Conservation (phyloP, 2,113 vertebrate genomes). For the Phrynosoma platyrhinos region DNA sequence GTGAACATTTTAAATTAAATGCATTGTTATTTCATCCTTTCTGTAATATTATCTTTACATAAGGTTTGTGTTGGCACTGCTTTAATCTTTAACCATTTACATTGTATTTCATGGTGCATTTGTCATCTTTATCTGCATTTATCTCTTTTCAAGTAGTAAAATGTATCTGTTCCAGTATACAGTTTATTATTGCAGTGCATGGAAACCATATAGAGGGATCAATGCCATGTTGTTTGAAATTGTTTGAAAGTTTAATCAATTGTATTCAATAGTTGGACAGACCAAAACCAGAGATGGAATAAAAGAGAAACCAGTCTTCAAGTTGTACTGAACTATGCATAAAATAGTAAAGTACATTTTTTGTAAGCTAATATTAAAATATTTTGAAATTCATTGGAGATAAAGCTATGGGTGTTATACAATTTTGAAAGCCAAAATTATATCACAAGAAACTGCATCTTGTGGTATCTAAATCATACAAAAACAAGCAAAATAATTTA, state of each 20-base stretch:
- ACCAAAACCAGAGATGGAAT: background rate
- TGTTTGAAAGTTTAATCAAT: background rate
- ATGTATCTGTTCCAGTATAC: background rate
- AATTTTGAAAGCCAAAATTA: background rate
- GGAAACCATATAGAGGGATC: slow-evolving; percentile 10
- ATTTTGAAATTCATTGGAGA: background rate
- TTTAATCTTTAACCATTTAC: slow-evolving; percentile 17
- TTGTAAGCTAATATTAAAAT: background rate
- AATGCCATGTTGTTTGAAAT: background rate
- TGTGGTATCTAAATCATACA: background rate
- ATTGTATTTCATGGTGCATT: slow-evolving; percentile 39
- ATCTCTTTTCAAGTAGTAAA: slow-evolving; percentile 41
- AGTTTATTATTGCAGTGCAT: slow-evolving; percentile 30
- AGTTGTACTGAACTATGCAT: no score
- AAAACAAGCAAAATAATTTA: background rate
- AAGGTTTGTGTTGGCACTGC: slow-evolving; percentile 35
- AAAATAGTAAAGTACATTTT: background rate
- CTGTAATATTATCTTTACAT: background rate
- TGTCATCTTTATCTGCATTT: slow-evolving; percentile 44
- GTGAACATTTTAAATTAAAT: slow-evolving; percentile 28
- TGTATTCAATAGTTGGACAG: background rate
- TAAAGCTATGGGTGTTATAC: background rate
- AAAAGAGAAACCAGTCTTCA: background rate
- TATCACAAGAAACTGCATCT: background rate
- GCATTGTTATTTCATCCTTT: background rate